Evolutionary conservation across 2,888 invertebrate genomes (phyloP).

Genomic region (Nemotelus nigrinus): DNA sequence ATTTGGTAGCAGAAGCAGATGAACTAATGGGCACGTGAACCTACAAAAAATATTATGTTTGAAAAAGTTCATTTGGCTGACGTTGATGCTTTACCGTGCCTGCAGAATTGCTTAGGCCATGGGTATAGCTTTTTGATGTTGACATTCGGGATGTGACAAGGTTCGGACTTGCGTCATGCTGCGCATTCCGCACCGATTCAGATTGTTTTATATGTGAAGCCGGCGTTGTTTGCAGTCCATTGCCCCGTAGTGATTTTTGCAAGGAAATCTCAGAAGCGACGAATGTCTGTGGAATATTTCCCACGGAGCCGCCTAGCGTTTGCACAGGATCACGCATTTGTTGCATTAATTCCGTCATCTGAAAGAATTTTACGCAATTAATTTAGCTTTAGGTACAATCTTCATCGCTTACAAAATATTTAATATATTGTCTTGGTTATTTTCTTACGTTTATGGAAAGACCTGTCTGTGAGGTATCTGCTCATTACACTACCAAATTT

Average conservation of each 20-base stretch:
- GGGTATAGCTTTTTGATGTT: conserved; percentile 64
- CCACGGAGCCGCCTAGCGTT: conserved; percentile 64
- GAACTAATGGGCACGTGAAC: conserved; percentile 62
- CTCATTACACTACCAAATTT: too few species aligned
- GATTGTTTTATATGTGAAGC: conserved; percentile 63
- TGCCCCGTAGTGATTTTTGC: conserved; percentile 56
- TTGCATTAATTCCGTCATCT: conserved; percentile 66
- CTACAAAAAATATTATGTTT: conserved; percentile 49
- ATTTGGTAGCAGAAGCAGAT: conserved; percentile 61
- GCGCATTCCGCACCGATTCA: conserved; percentile 62
- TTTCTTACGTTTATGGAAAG: too few species aligned
- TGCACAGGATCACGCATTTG: conserved; percentile 65
- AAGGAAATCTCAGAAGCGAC: conserved; percentile 57
- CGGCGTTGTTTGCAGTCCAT: conserved; percentile 62
- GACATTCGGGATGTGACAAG: conserved; percentile 62
- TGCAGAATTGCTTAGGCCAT: conserved; percentile 63
- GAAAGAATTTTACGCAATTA: conserved; percentile 43
- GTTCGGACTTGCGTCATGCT: conserved; percentile 64
- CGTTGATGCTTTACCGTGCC: conserved; percentile 58
- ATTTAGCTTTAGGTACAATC: not conserved
- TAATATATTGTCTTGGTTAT: too few species aligned
- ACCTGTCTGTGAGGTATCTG: too few species aligned
- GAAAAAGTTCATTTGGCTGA: not conserved
- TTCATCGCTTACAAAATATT: not conserved
- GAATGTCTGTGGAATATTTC: conserved; percentile 64